Evolutionary conservation across 2,113 vertebrate genomes (phyloP).

Genomic region (Candoia aspera): DNA sequence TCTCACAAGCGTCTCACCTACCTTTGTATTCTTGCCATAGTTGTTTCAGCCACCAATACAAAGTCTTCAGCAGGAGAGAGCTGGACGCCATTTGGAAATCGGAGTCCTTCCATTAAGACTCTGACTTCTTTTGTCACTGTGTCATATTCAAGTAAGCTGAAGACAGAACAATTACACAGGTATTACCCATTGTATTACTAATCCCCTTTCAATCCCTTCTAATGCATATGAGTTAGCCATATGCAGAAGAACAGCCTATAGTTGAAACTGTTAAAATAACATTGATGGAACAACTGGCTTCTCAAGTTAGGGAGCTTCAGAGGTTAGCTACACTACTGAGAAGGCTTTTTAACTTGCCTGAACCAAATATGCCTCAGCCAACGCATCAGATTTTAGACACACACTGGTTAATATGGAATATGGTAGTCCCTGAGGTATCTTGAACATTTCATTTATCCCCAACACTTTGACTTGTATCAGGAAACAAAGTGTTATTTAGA

Average conservation of each 20-base stretch:
- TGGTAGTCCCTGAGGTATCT: neutral
- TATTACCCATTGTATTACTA: neutral
- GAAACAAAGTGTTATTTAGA: neutral
- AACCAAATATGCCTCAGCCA: neutral
- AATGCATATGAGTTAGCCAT: neutral
- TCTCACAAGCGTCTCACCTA: constrained; percentile 33
- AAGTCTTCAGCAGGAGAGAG: constrained; percentile 93
- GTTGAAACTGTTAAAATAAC: neutral
- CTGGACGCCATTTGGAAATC: constrained; percentile 94
- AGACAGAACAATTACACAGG: neutral
- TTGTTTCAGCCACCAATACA: constrained; percentile 91
- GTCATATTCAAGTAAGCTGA: constrained; percentile 90
- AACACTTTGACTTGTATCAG: neutral
- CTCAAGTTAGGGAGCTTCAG: neutral
- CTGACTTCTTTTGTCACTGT: constrained; percentile 83
- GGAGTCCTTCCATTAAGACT: constrained; percentile 90
- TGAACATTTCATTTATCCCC: neutral
- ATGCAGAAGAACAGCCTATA: neutral
- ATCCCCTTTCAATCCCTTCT: neutral
- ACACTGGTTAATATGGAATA: neutral
- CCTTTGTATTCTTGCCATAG: constrained; percentile 95
- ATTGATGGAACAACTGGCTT: neutral
- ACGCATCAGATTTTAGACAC: neutral
- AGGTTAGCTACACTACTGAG: neutral
- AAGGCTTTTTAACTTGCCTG: neutral